phyloP scores from a whole-genome alignment of 92 coral and sea anemone genomes.

The Meandrina meandrites region DNA sequence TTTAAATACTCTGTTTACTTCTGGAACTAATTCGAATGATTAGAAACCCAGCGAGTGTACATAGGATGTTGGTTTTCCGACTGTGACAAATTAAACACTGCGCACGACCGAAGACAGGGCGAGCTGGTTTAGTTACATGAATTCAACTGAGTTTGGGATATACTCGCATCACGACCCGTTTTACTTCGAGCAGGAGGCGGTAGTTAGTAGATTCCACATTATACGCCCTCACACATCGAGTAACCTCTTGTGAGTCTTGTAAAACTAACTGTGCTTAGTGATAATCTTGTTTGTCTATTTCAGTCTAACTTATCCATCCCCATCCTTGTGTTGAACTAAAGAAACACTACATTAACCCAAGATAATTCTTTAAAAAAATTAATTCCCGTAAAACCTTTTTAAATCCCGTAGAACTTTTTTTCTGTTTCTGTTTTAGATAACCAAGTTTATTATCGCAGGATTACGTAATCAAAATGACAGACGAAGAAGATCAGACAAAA shows the following conservation, averaged over 20 bases:
- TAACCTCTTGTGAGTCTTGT: background rate
- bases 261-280: background rate
- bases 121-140: background rate
- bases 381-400: too few relatives aligned
- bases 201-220: background rate
- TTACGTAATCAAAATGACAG: slow-evolving; percentile 6
- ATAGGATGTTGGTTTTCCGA: background rate
- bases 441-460: background rate
- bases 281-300: background rate
- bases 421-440: background rate
- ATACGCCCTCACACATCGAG: background rate
- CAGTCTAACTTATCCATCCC: background rate
- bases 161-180: background rate
- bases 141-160: background rate
- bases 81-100: background rate
- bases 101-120: background rate
- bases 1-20: slow-evolving; percentile 15
- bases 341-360: background rate
- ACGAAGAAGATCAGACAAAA: slow-evolving; percentile 68
- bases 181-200: too few relatives aligned
- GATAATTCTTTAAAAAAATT: too few relatives aligned
- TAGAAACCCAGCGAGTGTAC: slow-evolving; percentile 19
- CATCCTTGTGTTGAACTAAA: background rate
- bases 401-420: too few relatives aligned
- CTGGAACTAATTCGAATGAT: background rate